phyloP scores from a whole-genome alignment of 1,140 invertebrate species.

The Drosophila sulfurigaster region DNA sequence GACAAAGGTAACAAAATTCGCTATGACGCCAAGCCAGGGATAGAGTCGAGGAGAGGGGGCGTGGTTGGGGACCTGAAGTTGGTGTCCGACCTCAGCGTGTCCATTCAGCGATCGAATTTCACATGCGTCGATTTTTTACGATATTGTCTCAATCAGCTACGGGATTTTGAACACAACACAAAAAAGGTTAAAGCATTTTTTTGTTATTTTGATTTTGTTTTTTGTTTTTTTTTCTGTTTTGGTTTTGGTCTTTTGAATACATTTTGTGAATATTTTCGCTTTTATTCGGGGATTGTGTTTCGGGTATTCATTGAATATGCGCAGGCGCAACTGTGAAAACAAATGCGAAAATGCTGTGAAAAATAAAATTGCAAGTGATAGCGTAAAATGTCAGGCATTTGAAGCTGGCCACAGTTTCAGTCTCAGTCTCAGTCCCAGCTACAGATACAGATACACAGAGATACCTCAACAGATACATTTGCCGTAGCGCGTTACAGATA shows the following conservation, averaged over 20 bases:
- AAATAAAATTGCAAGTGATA: constrained; percentile 60
- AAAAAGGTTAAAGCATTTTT: constrained; percentile 22
- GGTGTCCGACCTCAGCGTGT: constrained; percentile 31
- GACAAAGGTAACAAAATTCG: constrained; percentile 78
- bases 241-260: constrained; percentile 4
- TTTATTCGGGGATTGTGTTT: constrained; percentile 11
- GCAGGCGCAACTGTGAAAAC: constrained; percentile 50
- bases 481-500: constrained; percentile 67
- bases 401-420: constrained; percentile 18
- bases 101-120: constrained; percentile 69
- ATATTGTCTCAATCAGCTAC: constrained; percentile 76
- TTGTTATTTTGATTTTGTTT: background rate
- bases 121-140: constrained; percentile 71
- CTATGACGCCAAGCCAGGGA: constrained; percentile 43
- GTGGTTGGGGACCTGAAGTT: background rate
- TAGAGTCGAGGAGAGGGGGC: background rate
- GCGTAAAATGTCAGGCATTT: constrained; percentile 76
- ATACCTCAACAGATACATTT: background rate
- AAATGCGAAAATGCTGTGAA: constrained; percentile 35
- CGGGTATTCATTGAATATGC: constrained; percentile 49
- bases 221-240: background rate
- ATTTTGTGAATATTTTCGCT: constrained; percentile 26
- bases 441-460: constrained; percentile 45
- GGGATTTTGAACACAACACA: constrained; percentile 26
- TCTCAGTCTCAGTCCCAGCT: constrained; percentile 45